Percentiles rank a stretch among this genome's conserved stretches.
Conservation (phyloP, 92 coral and sea anemone species). For the Zoanthus gigantus region DNA sequence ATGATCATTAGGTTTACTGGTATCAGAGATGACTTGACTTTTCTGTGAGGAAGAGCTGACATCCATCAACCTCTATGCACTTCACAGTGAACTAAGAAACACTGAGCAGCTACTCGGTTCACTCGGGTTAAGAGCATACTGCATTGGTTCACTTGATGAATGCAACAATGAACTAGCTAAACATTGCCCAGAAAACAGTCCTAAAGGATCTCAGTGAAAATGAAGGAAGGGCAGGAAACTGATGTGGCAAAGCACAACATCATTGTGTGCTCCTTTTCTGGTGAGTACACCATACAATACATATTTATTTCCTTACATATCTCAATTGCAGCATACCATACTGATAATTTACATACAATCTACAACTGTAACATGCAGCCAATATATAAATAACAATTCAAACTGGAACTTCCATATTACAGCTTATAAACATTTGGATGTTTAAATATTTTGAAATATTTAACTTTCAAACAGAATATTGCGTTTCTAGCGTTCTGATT, state of each 20-base stretch:
- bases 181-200: slow-evolving; percentile 11
- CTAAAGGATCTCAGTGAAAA: slow-evolving; percentile 5
- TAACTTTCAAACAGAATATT: too few relatives aligned
- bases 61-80: neutral
- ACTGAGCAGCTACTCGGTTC: neutral
- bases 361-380: neutral
- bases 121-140: neutral
- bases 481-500: too few relatives aligned
- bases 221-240: neutral
- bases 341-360: neutral
- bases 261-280: neutral
- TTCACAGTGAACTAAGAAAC: neutral
- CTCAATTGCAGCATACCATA: neutral
- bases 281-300: neutral
- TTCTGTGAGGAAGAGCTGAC: neutral
- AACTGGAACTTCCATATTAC: neutral
- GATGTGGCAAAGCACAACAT: neutral
- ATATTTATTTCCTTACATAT: neutral
- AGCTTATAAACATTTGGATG: neutral
- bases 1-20: neutral
- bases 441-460: too few relatives aligned
- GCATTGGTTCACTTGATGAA: slow-evolving; percentile 6
- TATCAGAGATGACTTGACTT: neutral
- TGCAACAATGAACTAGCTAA: slow-evolving; percentile 1
- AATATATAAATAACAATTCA: neutral